These are phyloP conservation scores for Daubentonia madagascariensis DNA, from an alignment of 2,113 vertebrate genomes.

Conservation along the genomic window DNA sequence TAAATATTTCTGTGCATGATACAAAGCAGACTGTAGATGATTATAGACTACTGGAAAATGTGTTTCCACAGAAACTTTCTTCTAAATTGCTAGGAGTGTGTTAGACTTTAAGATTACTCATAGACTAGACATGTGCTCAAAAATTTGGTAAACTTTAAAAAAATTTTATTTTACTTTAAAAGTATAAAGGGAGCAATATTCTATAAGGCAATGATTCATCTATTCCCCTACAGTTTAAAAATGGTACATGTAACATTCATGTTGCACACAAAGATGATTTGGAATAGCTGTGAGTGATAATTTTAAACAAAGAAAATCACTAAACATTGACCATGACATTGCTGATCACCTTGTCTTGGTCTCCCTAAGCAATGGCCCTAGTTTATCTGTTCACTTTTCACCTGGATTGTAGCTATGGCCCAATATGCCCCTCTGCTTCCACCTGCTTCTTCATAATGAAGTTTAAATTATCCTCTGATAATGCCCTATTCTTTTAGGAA, in stretches of 20 bases:
- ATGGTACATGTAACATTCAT: not conserved
- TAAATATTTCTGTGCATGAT: slow-evolving; percentile 75
- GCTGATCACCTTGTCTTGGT: not conserved
- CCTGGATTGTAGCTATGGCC: not conserved
- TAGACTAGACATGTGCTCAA: not conserved
- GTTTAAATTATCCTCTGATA: not conserved
- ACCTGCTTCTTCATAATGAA: not conserved
- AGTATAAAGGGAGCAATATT: not conserved
- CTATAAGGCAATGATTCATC: not conserved
- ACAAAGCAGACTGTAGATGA: slow-evolving; percentile 73
- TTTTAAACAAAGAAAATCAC: not conserved
- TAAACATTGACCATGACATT: not conserved
- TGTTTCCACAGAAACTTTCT: slow-evolving; percentile 66
- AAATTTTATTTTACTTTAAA: not conserved
- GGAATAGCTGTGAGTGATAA: not conserved
- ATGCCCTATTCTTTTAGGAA: not conserved
- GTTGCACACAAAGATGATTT: not conserved
- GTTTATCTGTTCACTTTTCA: not conserved
- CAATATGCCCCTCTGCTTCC: not conserved
- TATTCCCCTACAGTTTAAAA: not conserved
- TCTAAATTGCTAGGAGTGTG: slow-evolving; percentile 54
- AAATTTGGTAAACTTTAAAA: slow-evolving; percentile 33
- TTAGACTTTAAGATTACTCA: slow-evolving; percentile 44
- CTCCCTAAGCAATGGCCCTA: not conserved
- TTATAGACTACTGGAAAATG: slow-evolving; percentile 62